phyloP scores from a whole-genome alignment of 2,113 vertebrate species.

The Odocoileus virginianus region DNA sequence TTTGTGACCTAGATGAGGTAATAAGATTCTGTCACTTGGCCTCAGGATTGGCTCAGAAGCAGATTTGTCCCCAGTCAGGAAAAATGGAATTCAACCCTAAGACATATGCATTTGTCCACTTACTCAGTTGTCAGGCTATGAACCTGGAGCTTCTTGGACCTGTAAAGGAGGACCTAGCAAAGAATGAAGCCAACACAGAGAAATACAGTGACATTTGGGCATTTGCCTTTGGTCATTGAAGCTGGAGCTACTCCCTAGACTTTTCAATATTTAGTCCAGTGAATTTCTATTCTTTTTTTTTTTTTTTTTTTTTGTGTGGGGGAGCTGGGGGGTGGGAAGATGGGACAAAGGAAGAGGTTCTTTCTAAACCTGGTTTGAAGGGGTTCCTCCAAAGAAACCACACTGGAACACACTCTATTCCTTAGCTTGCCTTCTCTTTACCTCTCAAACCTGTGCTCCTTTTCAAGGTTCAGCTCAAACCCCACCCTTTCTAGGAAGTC shows the following conservation, averaged over 20 bases:
- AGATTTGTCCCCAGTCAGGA: background rate
- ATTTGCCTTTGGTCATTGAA: background rate
- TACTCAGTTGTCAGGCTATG: background rate
- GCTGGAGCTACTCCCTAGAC: background rate
- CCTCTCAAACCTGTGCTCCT: background rate
- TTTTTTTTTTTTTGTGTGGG: background rate
- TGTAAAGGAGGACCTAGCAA: background rate
- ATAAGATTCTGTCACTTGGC: background rate
- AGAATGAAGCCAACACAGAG: background rate
- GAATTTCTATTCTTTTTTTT: background rate
- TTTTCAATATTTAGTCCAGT: background rate
- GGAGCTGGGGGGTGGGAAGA: rapidly evolving
- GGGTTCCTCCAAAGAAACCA: background rate
- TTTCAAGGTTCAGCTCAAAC: background rate
- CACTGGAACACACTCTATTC: background rate
- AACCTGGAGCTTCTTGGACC: background rate
- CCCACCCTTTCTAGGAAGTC: conserved; percentile 45
- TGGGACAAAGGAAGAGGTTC: background rate
- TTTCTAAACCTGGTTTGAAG: background rate
- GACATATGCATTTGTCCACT: background rate
- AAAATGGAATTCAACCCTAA: background rate
- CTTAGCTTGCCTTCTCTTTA: background rate
- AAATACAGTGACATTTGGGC: background rate
- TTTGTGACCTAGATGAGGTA: background rate
- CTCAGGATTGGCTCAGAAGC: background rate